These are phyloP conservation scores for Aleadryas rufinucha DNA, from an alignment of 2,113 vertebrate genomes.

Conservation along the genomic window DNA sequence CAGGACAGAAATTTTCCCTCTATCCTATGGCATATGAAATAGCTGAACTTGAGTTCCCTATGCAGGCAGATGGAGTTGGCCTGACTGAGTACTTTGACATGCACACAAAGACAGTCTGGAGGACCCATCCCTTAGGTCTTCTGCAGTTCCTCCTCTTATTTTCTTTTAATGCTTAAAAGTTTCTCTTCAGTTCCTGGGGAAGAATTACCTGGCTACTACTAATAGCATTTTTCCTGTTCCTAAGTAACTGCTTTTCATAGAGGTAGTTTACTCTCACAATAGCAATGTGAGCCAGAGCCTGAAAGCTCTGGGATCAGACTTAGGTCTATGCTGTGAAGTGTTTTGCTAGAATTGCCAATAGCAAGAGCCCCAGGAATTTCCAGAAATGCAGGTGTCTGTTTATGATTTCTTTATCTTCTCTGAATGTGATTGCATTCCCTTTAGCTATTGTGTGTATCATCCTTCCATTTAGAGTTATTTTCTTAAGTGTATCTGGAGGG, in stretches of 20 bases:
- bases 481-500: slow-evolving; percentile 53
- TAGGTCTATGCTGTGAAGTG: background rate
- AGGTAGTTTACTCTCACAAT: background rate
- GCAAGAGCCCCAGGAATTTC: slow-evolving; percentile 8
- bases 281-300: background rate
- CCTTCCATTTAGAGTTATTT: slow-evolving; percentile 39
- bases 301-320: background rate
- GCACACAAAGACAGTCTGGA: background rate
- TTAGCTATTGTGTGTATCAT: slow-evolving; percentile 31
- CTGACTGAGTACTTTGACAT: background rate
- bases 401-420: slow-evolving; percentile 37
- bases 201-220: background rate
- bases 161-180: background rate
- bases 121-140: background rate
- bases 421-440: slow-evolving; percentile 22
- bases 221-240: background rate
- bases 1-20: background rate
- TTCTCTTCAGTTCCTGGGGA: background rate
- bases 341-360: background rate
- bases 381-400: slow-evolving; percentile 34
- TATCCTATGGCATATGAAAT: background rate
- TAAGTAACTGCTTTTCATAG: background rate
- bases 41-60: background rate
- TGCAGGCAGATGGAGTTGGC: background rate
- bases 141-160: background rate